Percentiles rank a stretch among this genome's conserved stretches.
Evolutionary conservation across 2,888 invertebrate genomes (phyloP).

Genomic region (Caenorhabditis doughertyi): DNA sequence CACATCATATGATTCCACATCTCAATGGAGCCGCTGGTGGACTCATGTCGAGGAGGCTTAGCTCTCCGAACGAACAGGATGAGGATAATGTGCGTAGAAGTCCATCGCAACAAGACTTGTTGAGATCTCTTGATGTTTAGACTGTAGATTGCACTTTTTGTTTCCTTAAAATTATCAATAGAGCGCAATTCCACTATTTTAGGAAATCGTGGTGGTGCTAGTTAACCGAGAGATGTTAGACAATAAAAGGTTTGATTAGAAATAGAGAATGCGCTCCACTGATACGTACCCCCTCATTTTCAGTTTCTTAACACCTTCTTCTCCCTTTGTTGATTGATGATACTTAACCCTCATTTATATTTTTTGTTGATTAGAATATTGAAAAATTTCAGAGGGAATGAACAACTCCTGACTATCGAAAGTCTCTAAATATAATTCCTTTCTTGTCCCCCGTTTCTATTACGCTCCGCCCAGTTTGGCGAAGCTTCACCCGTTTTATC

Average conservation of each 20-base stretch:
- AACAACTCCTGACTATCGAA: constrained; percentile 40
- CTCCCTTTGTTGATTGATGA: too few species aligned
- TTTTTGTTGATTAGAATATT: too few species aligned
- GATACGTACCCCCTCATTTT: constrained; percentile 8
- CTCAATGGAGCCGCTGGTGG: constrained; percentile 25
- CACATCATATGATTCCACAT: constrained; percentile 14
- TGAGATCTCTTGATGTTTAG: constrained; percentile 36
- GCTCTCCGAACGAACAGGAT: constrained; percentile 63
- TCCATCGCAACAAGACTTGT: constrained; percentile 13
- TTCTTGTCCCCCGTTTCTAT: neutral
- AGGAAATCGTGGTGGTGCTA: constrained; percentile 53
- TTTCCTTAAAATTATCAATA: neutral
- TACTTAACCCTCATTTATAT: too few species aligned
- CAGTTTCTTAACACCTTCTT: neutral
- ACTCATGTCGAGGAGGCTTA: constrained; percentile 33
- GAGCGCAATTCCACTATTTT: neutral
- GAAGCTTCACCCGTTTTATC: neutral
- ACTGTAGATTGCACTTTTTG: neutral
- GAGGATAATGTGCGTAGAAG: constrained; percentile 57
- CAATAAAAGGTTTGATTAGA: constrained; percentile 25
- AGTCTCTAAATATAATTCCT: constrained; percentile 22
- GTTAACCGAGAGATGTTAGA: constrained; percentile 50
- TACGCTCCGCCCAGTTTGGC: neutral
- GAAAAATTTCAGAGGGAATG: constrained; percentile 47
- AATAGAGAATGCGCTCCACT: neutral